phyloP scores from a whole-genome alignment of 2,888 invertebrate species.

The Scrobipalpa costella region DNA sequence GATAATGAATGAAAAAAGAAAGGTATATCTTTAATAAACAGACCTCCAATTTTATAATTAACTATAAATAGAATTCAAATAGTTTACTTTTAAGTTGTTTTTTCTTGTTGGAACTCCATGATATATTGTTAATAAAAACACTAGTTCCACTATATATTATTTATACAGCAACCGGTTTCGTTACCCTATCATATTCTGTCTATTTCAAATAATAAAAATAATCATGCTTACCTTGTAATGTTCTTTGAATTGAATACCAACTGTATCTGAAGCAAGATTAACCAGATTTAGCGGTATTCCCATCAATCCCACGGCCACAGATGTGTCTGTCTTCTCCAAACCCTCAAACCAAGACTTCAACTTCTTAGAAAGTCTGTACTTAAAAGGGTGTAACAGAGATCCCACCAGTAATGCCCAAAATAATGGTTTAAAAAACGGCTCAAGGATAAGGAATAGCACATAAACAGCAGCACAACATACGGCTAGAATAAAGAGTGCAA shows the following conservation, averaged over 20 bases:
- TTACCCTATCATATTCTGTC: too few species aligned
- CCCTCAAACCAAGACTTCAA: conserved; percentile 90
- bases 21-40: too few species aligned
- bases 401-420: conserved; percentile 98
- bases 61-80: too few species aligned
- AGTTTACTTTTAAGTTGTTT: too few species aligned
- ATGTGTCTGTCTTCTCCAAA: conserved; percentile 84
- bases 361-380: conserved; percentile 88
- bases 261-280: conserved; percentile 87
- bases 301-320: conserved; percentile 81
- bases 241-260: conserved; percentile 86
- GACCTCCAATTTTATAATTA: too few species aligned
- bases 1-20: not conserved
- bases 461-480: conserved; percentile 86
- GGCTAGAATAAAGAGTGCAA: conserved; percentile 88
- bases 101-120: too few species aligned
- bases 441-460: conserved; percentile 91
- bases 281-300: conserved; percentile 88
- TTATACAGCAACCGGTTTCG: too few species aligned
- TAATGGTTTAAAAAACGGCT: conserved; percentile 95
- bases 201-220: conserved; percentile 2
- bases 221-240: conserved; percentile 75
- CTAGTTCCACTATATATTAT: too few species aligned
- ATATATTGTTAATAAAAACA: too few species aligned
- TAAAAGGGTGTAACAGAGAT: conserved; percentile 98